These are phyloP conservation scores for Bombus soroeensis DNA, from an alignment of 1,140 invertebrate species.

Conservation along the genomic window DNA sequence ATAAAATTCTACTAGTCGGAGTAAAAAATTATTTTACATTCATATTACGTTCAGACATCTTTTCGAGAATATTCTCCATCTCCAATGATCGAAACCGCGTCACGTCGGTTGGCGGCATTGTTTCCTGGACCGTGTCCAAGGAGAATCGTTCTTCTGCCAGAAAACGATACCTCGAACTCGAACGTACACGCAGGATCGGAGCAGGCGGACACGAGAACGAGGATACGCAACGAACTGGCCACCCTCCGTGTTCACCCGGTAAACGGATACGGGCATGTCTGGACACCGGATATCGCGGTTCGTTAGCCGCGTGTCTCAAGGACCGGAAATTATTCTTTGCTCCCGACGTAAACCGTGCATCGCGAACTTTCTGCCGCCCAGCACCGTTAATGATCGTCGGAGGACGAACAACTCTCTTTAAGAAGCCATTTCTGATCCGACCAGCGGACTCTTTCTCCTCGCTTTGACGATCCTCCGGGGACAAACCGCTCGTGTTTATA, in stretches of 20 bases:
- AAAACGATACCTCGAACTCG: slow-evolving; percentile 24
- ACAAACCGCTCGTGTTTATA: not conserved
- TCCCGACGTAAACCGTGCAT: slow-evolving; percentile 28
- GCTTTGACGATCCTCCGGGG: not conserved
- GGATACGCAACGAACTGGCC: slow-evolving; percentile 14
- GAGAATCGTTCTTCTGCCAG: slow-evolving; percentile 5
- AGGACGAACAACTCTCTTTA: not conserved
- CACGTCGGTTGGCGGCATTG: not conserved
- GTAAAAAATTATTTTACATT: not conserved
- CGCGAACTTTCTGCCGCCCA: slow-evolving; percentile 3
- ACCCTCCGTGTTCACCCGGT: slow-evolving; percentile 51
- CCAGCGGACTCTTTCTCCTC: slow-evolving; percentile 6
- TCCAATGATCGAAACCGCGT: not conserved
- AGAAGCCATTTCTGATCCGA: slow-evolving; percentile 6
- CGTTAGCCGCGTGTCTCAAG: slow-evolving; percentile 50
- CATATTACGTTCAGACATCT: too few species aligned
- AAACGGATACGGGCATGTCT: slow-evolving; percentile 57
- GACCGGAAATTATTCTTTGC: slow-evolving; percentile 58
- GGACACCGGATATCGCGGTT: slow-evolving; percentile 66
- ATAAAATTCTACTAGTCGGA: not conserved
- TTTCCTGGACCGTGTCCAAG: slow-evolving; percentile 19
- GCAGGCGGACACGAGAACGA: slow-evolving; percentile 12
- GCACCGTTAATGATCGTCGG: slow-evolving; percentile 50
- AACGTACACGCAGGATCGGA: slow-evolving; percentile 18
- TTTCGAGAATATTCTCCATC: not conserved